A percentile compares a stretch with the other conserved stretches of the same genome.
These are phyloP conservation scores for Emydocephalus ijimae DNA, from an alignment of 2,113 vertebrate species.

Conservation along the genomic window DNA sequence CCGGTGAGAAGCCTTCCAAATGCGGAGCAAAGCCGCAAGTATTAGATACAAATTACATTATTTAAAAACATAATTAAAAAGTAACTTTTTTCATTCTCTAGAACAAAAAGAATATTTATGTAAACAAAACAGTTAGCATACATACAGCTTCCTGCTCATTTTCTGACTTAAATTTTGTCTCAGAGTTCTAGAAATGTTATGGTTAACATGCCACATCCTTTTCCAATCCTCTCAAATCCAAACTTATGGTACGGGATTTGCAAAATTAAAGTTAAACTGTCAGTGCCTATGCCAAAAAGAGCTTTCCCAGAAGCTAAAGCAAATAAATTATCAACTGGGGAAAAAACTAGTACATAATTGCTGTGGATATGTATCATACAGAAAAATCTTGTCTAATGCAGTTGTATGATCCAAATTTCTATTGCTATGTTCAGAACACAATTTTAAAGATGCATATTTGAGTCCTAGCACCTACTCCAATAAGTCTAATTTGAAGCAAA, in stretches of 20 bases:
- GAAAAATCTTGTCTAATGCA: too few relatives aligned
- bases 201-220: background rate
- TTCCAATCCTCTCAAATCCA: background rate
- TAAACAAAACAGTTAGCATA: constrained; percentile 39
- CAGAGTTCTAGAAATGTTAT: background rate
- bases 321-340: background rate
- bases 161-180: background rate
- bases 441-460: too few relatives aligned
- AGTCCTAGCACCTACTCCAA: too few relatives aligned
- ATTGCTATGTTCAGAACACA: too few relatives aligned
- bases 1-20: too few relatives aligned
- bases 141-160: background rate
- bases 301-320: background rate
- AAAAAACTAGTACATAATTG: background rate
- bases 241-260: background rate
- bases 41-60: background rate
- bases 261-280: background rate
- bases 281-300: background rate
- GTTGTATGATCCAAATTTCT: too few relatives aligned
- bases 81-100: background rate
- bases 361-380: background rate
- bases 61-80: background rate
- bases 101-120: background rate
- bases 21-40: too few relatives aligned
- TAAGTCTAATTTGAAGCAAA: too few relatives aligned